Base-by-base conservation (phyloP, 2,113 vertebrate genomes). In the Columbina picui region DNA sequence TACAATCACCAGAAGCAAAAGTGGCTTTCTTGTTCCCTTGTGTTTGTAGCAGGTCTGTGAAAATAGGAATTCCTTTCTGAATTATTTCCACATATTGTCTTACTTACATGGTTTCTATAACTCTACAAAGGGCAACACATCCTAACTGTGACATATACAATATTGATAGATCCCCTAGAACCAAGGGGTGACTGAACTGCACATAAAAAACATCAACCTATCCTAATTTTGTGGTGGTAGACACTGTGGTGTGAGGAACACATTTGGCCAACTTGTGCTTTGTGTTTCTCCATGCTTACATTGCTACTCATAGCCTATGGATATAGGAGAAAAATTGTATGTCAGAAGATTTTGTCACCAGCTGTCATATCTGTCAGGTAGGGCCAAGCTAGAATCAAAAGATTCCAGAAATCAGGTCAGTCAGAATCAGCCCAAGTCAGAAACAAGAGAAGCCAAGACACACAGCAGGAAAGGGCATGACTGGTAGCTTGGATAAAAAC, bases 201-300 rank as follows among this genome's bases (percentile, higher is more conserved):
- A 22, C 25, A 39, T 49, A 56, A 26, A 9, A 15, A 63, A 12
- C 4, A 39, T 18, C 0, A 0, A 7, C 30, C 30, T 60, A 6
- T 67, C 41, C 43, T 45, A 19, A 45, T 45, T 67, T 55, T 67
- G 29, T 38, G 10, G 6, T 60, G 5, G 59, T 52, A 45, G 68
- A 52, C 41, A 65, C 43, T 8, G 8, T 26, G 27, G 6, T 45
- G 41, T 65, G 55, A 91, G 7, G 25, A 82, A 79, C 52, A 55
- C 27, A 49, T 57, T 45, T 52, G 23, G 7, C 34, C 39, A 30
- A 32, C 18, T 49, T 9, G 22, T 43, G 15, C 18, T 94, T 47
- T 19, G 2, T 12, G 14, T 68, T 81, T 84, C 70, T 61, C 81
- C 25, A 22, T 43, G 43, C 45, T 76, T 63, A 5, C 27, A 7